Percentiles rank a stretch among this genome's conserved stretches.
phyloP scores from a whole-genome alignment of 2,888 invertebrate species.

The Rhogogaster chlorosoma region DNA sequence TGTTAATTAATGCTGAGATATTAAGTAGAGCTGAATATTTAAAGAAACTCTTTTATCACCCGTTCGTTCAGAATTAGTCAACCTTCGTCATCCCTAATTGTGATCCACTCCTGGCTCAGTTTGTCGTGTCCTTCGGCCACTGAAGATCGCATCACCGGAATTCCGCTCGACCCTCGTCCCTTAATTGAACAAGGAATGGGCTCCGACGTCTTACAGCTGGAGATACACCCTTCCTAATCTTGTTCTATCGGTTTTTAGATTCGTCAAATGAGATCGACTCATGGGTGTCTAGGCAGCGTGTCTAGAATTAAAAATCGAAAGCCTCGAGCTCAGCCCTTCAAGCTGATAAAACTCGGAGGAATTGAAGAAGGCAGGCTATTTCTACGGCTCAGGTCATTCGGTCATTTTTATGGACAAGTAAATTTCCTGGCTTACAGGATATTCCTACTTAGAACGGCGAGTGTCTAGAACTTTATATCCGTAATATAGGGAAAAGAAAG shows the following conservation, averaged over 20 bases:
- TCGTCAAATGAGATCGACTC: neutral
- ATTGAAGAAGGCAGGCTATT: neutral
- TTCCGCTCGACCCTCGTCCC: neutral
- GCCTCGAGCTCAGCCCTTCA: neutral
- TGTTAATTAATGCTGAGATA: neutral
- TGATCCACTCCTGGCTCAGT: slow-evolving; percentile 7
- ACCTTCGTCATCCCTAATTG: slow-evolving; percentile 40
- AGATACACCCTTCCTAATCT: neutral
- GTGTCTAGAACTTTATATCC: slow-evolving; percentile 6
- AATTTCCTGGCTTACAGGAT: neutral
- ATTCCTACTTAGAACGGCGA: neutral
- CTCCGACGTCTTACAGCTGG: neutral
- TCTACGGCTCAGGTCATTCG: neutral
- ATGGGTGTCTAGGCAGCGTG: neutral
- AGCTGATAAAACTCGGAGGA: neutral
- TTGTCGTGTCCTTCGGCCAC: neutral
- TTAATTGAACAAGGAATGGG: slow-evolving; percentile 4
- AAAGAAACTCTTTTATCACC: neutral
- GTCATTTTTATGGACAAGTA: neutral
- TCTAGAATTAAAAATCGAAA: neutral
- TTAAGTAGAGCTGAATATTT: neutral
- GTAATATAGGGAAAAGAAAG: neutral
- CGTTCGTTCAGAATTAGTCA: neutral
- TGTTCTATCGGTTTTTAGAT: neutral
- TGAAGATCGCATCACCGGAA: neutral